These are phyloP conservation scores for Ptychadena robeensis DNA, from an alignment of 2,797 vertebrate species.

Conservation along the genomic window DNA sequence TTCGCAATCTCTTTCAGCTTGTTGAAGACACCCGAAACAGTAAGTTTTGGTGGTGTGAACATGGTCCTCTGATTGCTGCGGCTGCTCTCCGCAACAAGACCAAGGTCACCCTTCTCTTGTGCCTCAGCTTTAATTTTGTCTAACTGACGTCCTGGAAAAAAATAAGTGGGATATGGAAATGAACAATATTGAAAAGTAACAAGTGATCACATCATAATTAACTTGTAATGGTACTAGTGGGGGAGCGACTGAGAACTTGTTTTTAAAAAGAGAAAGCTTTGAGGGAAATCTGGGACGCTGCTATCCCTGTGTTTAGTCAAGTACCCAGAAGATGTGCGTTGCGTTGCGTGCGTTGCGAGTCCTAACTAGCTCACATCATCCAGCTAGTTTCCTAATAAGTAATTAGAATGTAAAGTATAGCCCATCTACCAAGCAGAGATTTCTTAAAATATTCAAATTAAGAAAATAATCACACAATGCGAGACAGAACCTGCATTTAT, in stretches of 20 bases:
- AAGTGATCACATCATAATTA: background rate
- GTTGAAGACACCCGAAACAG: conserved; percentile 79
- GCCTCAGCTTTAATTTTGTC: conserved; percentile 87
- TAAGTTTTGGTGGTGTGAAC: conserved; percentile 85
- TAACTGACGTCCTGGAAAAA: conserved; percentile 82
- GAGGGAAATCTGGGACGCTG: no score
- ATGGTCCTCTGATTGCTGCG: conserved; percentile 89
- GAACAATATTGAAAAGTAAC: background rate
- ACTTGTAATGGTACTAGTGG: background rate
- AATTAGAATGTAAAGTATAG: no score
- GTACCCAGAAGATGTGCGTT: background rate
- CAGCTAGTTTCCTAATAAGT: no score
- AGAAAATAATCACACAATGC: no score
- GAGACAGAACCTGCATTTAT: no score
- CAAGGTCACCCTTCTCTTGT: conserved; percentile 87
- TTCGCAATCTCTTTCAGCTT: conserved; percentile 87
- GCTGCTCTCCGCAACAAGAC: conserved; percentile 89
- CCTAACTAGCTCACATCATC: background rate
- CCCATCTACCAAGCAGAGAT: no score
- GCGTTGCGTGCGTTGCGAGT: fast-evolving
- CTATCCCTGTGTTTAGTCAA: background rate
- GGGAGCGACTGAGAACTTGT: background rate
- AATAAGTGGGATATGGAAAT: background rate
- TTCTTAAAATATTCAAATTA: no score
- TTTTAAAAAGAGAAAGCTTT: background rate